Evolutionary conservation across 2,888 invertebrate species (phyloP).

Genomic region (Aleiodes alternator): DNA sequence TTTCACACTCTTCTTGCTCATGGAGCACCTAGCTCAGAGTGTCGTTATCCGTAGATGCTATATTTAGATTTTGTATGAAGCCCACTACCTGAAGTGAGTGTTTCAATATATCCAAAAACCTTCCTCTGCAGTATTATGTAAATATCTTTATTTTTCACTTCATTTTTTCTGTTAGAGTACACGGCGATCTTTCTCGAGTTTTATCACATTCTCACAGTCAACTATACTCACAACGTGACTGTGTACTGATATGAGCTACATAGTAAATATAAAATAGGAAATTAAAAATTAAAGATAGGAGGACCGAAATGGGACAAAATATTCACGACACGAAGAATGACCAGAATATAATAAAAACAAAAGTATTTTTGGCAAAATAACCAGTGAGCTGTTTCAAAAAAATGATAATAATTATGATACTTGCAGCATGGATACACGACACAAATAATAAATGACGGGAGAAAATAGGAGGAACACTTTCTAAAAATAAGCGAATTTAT

Average conservation of each 20-base stretch:
- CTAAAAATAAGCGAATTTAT: too few relatives aligned
- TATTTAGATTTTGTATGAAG: constrained; percentile 22
- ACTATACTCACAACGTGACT: background rate
- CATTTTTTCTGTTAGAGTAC: background rate
- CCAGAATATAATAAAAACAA: too few relatives aligned
- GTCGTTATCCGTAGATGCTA: constrained; percentile 18
- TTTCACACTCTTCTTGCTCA: background rate
- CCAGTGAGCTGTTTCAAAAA: too few relatives aligned
- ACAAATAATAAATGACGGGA: too few relatives aligned
- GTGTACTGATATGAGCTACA: background rate
- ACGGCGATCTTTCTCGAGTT: background rate
- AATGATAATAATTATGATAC: too few relatives aligned
- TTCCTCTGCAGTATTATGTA: background rate
- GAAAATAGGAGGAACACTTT: too few relatives aligned
- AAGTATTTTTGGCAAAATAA: too few relatives aligned
- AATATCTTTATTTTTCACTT: background rate
- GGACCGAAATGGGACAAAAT: too few relatives aligned
- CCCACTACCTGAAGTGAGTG: constrained; percentile 2
- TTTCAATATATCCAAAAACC: constrained; percentile 20
- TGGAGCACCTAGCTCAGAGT: constrained; percentile 1
- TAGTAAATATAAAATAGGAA: background rate
- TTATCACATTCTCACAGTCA: constrained; percentile 10
- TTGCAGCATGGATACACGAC: too few relatives aligned
- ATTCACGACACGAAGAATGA: too few relatives aligned
- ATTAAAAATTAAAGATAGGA: too few relatives aligned